Evolutionary conservation across 2,113 vertebrate species (phyloP).

Genomic region (Ascaphus truei): DNA sequence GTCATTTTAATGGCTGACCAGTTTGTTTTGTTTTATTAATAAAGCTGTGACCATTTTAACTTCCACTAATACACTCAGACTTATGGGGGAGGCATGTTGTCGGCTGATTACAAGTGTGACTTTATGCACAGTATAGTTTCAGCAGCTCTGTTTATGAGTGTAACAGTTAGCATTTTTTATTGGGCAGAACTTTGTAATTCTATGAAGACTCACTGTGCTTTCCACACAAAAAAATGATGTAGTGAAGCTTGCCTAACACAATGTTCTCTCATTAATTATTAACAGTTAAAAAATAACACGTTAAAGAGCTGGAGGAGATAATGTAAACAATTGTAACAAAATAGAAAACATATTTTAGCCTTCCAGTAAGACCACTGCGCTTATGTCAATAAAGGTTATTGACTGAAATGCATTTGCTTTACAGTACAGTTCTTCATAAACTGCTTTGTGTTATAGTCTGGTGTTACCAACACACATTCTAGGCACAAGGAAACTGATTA

Average conservation of each 20-base stretch:
- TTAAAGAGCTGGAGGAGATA: background rate
- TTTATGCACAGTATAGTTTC: no score
- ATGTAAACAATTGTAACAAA: constrained; percentile 11
- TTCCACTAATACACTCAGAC: no score
- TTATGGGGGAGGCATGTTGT: no score
- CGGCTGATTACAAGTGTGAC: no score
- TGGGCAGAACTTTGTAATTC: background rate
- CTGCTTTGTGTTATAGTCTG: no score
- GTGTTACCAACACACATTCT: no score
- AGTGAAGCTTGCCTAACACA: background rate
- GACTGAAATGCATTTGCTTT: background rate
- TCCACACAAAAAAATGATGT: background rate
- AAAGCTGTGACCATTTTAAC: no score
- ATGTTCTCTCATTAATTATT: constrained; percentile 15
- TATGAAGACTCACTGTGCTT: background rate
- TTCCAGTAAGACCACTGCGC: background rate
- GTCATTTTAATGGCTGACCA: no score
- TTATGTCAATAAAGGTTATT: background rate
- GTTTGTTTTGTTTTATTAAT: no score
- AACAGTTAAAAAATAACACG: background rate
- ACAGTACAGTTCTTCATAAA: background rate
- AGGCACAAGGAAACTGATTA: no score
- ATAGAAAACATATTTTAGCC: constrained; percentile 21
- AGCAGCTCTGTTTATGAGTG: no score
- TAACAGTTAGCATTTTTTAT: no score